A percentile compares a stretch with the other conserved stretches of the same genome.
phyloP scores from a whole-genome alignment of 2,888 invertebrate genomes.

The Euphydryas editha region DNA sequence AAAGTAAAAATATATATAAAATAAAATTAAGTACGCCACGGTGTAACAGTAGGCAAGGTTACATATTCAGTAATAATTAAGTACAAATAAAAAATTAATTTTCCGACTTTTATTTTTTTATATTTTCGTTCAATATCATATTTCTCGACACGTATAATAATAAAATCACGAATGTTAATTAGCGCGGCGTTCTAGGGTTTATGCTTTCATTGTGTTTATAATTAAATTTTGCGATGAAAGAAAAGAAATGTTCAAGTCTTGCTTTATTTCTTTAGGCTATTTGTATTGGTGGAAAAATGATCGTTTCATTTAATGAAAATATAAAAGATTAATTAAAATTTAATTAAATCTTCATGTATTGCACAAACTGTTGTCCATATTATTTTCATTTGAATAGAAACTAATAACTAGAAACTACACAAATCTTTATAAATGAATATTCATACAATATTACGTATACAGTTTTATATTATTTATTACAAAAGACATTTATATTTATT shows the following conservation, averaged over 20 bases:
- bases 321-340: too few relatives aligned
- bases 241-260: conserved; percentile 16
- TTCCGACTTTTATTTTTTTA: conserved; percentile 58
- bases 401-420: too few relatives aligned
- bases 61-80: conserved; percentile 51
- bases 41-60: conserved; percentile 17
- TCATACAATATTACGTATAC: too few relatives aligned
- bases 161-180: conserved; percentile 30
- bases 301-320: too few relatives aligned
- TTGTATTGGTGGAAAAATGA: neutral
- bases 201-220: conserved; percentile 28
- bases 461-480: too few relatives aligned
- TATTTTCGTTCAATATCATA: conserved; percentile 8
- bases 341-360: too few relatives aligned
- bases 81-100: conserved; percentile 65
- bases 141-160: conserved; percentile 21
- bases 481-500: too few relatives aligned
- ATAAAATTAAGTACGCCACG: neutral
- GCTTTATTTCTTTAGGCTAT: neutral
- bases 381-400: too few relatives aligned
- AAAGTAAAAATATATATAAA: too few relatives aligned
- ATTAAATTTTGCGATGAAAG: conserved; percentile 34
- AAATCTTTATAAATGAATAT: too few relatives aligned
- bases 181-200: conserved; percentile 22
- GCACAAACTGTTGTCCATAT: too few relatives aligned